A percentile compares a stretch with the other conserved stretches of the same genome.
phyloP scores from a whole-genome alignment of 2,113 vertebrate genomes.

The Cacatua alba region DNA sequence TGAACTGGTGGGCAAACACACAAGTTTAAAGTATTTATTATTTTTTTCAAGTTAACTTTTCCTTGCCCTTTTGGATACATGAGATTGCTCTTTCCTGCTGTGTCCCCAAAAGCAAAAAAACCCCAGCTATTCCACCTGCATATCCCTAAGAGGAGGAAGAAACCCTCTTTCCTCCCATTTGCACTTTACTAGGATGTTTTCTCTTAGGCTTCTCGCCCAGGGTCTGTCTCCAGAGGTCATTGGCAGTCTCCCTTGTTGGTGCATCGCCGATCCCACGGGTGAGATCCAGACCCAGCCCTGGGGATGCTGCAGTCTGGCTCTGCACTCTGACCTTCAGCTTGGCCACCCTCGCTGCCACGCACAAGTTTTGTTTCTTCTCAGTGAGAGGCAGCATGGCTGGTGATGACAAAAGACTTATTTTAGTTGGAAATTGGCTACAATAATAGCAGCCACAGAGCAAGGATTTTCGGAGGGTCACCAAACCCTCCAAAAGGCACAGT shows the following conservation, averaged over 20 bases:
- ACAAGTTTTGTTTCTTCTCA: constrained; percentile 64
- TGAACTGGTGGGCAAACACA: constrained; percentile 16
- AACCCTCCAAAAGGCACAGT: neutral
- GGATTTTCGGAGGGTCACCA: constrained; percentile 47
- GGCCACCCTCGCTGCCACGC: constrained; percentile 11
- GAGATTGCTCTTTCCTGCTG: fast-evolving
- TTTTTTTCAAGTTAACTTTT: neutral
- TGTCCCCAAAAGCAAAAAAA: neutral
- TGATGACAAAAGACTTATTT: constrained; percentile 67
- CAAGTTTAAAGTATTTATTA: neutral
- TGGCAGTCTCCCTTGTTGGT: neutral
- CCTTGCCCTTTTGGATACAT: neutral
- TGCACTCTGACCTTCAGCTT: constrained; percentile 64
- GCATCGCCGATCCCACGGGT: constrained; percentile 16
- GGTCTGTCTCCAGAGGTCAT: constrained; percentile 16
- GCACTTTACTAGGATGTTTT: constrained; percentile 18
- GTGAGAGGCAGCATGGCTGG: neutral
- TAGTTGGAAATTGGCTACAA: constrained; percentile 59
- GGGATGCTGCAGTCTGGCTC: constrained; percentile 38
- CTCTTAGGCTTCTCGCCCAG: neutral
- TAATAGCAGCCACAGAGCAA: constrained; percentile 46
- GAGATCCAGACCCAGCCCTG: constrained; percentile 31
- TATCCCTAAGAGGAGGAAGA: neutral
- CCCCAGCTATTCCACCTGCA: neutral
- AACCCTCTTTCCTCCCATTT: neutral